Evolutionary conservation across 2,113 vertebrate genomes (phyloP).

Genomic region (Hippocampus barbouri): DNA sequence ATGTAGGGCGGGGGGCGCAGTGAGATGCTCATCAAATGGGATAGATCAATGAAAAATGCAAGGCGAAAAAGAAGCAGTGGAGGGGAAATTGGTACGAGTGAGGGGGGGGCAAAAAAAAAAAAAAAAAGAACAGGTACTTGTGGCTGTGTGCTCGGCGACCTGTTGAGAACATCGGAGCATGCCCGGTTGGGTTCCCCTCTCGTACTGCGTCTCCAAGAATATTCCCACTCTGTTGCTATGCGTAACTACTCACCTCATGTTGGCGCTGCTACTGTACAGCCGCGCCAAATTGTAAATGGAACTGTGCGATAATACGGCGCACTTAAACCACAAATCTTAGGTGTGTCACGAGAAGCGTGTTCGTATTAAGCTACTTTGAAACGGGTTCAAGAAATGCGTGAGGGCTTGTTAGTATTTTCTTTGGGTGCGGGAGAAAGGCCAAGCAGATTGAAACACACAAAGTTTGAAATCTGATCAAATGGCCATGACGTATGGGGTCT

Average conservation of each 20-base stretch:
- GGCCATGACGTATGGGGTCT: too few relatives aligned
- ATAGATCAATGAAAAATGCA: constrained; percentile 11
- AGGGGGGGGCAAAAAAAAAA: too few relatives aligned
- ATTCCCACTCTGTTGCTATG: constrained; percentile 46
- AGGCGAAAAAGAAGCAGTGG: not conserved
- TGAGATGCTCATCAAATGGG: constrained; percentile 7
- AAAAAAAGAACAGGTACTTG: constrained; percentile 29
- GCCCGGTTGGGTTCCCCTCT: constrained; percentile 31
- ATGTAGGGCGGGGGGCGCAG: not conserved
- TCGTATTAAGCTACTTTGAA: not conserved
- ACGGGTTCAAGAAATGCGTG: not conserved
- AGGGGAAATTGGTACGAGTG: not conserved
- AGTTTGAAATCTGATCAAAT: too few relatives aligned
- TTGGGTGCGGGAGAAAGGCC: too few relatives aligned
- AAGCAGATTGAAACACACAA: too few relatives aligned
- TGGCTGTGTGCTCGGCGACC: constrained; percentile 34
- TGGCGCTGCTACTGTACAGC: not conserved
- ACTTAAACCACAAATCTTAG: not conserved
- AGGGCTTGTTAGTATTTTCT: not conserved
- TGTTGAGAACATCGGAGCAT: constrained; percentile 55
- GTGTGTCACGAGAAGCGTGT: not conserved
- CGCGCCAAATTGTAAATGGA: not conserved
- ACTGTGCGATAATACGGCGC: too few relatives aligned
- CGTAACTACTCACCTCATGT: not conserved
- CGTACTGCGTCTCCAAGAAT: constrained; percentile 43